Evolutionary conservation across 2,113 vertebrate species (phyloP).

Genomic region (Rhinoptilus africanus): DNA sequence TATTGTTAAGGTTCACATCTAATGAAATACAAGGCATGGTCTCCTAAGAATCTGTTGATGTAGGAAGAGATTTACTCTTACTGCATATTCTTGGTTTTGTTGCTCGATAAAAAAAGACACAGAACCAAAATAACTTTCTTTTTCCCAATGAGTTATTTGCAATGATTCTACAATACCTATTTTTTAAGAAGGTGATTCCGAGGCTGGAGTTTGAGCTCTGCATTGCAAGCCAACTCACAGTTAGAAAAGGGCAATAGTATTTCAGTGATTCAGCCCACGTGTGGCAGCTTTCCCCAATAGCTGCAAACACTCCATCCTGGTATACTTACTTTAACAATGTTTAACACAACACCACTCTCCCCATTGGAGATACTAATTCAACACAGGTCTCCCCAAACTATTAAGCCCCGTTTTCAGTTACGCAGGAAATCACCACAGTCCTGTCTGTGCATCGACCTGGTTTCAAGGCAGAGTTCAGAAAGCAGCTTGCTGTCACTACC

Average conservation of each 20-base stretch:
- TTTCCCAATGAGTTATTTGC: background rate
- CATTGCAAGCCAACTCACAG: background rate
- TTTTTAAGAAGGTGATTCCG: background rate
- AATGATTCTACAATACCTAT: background rate
- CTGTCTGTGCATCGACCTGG: background rate
- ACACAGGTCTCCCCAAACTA: background rate
- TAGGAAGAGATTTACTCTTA: background rate
- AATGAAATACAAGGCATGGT: background rate
- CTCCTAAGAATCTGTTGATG: background rate
- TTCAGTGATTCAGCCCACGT: background rate
- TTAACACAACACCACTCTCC: background rate
- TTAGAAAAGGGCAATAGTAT: background rate
- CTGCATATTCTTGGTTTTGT: background rate
- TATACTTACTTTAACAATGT: background rate
- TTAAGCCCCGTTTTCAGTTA: background rate
- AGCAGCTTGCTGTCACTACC: background rate
- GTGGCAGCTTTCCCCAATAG: background rate
- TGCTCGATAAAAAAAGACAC: background rate
- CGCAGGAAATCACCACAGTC: background rate
- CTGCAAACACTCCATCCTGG: background rate
- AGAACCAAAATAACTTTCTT: background rate
- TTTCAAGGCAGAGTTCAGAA: background rate
- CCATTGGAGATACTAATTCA: background rate
- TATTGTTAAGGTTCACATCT: background rate
- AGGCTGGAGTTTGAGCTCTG: background rate